phyloP scores from a whole-genome alignment of 2,797 vertebrate species.

The Masticophis lateralis region DNA sequence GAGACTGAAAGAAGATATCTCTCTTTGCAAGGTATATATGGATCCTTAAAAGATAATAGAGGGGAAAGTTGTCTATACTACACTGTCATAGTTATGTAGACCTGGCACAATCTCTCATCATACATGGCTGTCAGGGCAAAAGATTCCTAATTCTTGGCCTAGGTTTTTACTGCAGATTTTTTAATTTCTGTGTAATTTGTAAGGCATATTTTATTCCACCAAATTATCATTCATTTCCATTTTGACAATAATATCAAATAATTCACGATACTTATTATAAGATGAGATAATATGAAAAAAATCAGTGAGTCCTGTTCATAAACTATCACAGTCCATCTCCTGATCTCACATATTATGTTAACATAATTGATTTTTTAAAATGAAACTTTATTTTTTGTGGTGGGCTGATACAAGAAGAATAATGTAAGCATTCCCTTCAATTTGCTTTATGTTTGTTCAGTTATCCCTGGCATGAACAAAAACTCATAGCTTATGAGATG shows the following conservation, averaged over 20 bases:
- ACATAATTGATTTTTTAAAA: slow-evolving; percentile 28
- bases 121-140: not conserved
- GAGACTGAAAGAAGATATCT: not conserved
- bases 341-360: slow-evolving; percentile 35
- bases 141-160: not conserved
- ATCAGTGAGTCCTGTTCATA: slow-evolving; percentile 21
- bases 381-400: slow-evolving; percentile 18
- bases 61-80: not conserved
- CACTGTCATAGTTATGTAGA: not conserved
- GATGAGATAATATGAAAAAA: slow-evolving; percentile 17
- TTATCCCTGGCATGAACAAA: not conserved
- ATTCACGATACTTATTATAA: slow-evolving; percentile 18
- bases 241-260: slow-evolving; percentile 32
- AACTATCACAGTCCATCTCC: slow-evolving; percentile 8
- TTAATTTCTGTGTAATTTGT: not conserved
- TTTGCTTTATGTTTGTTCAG: slow-evolving; percentile 35
- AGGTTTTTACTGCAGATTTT: not conserved
- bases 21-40: too few relatives aligned
- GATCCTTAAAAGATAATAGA: not conserved
- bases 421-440: slow-evolving; percentile 31
- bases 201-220: slow-evolving; percentile 11
- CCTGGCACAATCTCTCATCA: not conserved
- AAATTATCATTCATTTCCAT: not conserved
- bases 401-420: slow-evolving; percentile 34
- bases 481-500: slow-evolving; percentile 24